phyloP scores from a whole-genome alignment of 2,888 invertebrate species.

The Tipula vernalis region DNA sequence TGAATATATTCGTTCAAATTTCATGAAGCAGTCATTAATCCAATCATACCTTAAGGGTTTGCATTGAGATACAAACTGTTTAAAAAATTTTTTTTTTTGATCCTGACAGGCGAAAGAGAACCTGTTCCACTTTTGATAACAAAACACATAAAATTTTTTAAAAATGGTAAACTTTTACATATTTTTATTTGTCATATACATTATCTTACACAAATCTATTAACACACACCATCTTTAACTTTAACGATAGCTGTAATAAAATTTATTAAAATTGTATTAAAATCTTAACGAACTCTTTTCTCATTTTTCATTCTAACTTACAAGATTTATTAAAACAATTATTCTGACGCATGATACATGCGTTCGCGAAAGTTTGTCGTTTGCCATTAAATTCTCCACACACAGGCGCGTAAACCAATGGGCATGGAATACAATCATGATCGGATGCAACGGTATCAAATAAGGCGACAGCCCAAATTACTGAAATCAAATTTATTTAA shows the following conservation, averaged over 20 bases:
- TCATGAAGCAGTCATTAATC: too few species aligned
- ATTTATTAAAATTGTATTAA: not conserved
- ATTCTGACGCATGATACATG: not conserved
- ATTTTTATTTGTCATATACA: too few species aligned
- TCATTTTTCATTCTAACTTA: not conserved
- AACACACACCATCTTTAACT: not conserved
- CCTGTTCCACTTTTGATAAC: too few species aligned
- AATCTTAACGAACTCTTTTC: too few species aligned
- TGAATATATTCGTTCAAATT: too few species aligned
- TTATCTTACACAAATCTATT: not conserved
- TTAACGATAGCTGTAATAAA: not conserved
- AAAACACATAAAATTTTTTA: too few species aligned
- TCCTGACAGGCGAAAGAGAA: too few species aligned
- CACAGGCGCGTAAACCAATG: not conserved
- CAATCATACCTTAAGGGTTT: too few species aligned
- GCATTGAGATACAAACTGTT: too few species aligned
- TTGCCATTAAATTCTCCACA: not conserved
- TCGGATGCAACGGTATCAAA: not conserved
- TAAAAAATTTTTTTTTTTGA: too few species aligned
- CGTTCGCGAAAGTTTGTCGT: not conserved
- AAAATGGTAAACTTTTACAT: too few species aligned
- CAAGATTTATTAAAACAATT: not conserved
- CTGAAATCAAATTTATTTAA: not conserved
- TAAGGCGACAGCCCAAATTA: not conserved
- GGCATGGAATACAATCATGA: not conserved